phyloP scores from a whole-genome alignment of 1,140 invertebrate genomes.

The Thalassaphorura encarpata region DNA sequence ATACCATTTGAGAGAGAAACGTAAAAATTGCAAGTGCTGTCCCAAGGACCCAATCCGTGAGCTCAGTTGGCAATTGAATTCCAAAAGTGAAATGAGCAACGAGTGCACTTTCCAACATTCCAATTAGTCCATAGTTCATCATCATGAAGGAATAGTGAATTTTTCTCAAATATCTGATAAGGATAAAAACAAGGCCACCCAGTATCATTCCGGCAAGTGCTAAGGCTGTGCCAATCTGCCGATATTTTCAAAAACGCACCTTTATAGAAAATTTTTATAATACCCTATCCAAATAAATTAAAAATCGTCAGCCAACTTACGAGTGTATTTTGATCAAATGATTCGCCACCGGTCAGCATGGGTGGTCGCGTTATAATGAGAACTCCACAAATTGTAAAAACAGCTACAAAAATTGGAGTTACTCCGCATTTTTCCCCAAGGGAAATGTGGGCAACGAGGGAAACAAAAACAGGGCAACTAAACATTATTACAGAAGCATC shows the following conservation, averaged over 20 bases:
- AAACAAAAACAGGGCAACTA: neutral
- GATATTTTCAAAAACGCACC: no score
- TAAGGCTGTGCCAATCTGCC: neutral
- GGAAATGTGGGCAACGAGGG: neutral
- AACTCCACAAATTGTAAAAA: neutral
- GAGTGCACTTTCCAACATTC: neutral
- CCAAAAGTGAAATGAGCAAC: neutral
- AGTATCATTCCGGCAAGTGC: neutral
- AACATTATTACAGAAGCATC: neutral
- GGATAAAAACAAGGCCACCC: neutral
- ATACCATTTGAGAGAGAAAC: neutral
- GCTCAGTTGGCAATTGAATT: neutral
- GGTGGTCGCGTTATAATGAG: slow-evolving; percentile 37
- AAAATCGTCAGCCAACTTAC: no score
- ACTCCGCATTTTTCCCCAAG: neutral
- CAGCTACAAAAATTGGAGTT: neutral
- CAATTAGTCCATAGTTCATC: neutral
- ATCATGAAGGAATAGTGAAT: neutral
- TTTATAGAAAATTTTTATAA: no score
- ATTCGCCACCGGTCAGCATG: slow-evolving; percentile 53
- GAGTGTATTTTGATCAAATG: slow-evolving; percentile 34
- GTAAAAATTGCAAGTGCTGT: neutral
- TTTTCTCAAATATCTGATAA: neutral
- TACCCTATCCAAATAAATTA: no score
- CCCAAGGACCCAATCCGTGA: neutral